These are phyloP conservation scores for Loris lydekkerianus DNA, from an alignment of 2,797 vertebrate species.

Conservation along the genomic window DNA sequence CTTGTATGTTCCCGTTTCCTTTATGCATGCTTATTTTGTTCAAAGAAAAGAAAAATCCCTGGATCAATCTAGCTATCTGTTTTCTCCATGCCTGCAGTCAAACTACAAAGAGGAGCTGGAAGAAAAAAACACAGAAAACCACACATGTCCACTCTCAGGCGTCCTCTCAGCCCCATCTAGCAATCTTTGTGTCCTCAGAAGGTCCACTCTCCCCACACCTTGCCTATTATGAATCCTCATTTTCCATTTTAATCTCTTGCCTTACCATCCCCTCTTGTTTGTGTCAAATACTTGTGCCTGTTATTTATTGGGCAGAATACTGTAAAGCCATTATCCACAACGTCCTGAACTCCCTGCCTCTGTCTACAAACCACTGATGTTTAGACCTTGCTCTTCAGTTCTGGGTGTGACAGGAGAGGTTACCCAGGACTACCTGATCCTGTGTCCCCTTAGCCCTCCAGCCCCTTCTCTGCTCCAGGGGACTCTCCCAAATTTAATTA, in stretches of 20 bases:
- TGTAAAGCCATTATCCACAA: background rate
- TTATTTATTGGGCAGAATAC: background rate
- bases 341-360: background rate
- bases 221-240: background rate
- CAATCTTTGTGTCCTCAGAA: background rate
- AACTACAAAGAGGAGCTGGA: background rate
- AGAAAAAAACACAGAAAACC: background rate
- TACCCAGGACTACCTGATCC: background rate
- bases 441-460: background rate
- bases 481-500: background rate
- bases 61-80: background rate
- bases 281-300: background rate
- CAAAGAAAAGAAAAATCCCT: background rate
- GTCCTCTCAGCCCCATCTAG: background rate
- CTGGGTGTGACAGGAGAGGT: background rate
- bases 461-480: background rate
- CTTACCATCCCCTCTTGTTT: background rate
- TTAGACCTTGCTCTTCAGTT: background rate
- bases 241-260: background rate
- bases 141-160: background rate
- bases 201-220: background rate
- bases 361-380: background rate
- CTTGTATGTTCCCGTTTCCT: background rate
- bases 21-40: background rate
- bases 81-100: background rate